Conservation (phyloP, 2,888 invertebrate genomes). For the Myathropa florea region DNA sequence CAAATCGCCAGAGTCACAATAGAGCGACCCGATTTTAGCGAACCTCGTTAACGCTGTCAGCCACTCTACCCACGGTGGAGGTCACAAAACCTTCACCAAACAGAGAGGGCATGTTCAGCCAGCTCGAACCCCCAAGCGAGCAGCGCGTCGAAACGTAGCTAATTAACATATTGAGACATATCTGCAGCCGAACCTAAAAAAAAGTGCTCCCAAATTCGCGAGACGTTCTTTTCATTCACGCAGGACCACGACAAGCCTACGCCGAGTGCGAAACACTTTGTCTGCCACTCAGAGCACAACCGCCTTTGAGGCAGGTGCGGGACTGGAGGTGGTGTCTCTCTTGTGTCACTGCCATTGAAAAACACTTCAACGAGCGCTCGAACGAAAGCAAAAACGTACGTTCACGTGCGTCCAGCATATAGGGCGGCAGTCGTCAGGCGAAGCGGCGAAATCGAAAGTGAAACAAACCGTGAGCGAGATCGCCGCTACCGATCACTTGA, state of each 20-base stretch:
- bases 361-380: background rate
- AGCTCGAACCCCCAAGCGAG: background rate
- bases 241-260: background rate
- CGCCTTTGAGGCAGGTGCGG: background rate
- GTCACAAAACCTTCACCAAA: conserved; percentile 41
- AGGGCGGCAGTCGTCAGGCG: conserved; percentile 3
- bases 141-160: conserved; percentile 20
- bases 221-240: no score
- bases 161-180: conserved; percentile 55
- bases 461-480: background rate
- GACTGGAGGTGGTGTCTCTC: background rate
- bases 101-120: conserved; percentile 1
- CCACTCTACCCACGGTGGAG: conserved; percentile 2
- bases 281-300: no score
- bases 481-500: conserved; percentile 2
- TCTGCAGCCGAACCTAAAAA: conserved; percentile 41
- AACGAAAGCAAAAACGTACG: conserved; percentile 20
- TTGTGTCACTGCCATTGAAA: conserved; percentile 53
- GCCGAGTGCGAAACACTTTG: background rate
- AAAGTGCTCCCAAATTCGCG: conserved; percentile 31
- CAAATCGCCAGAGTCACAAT: background rate
- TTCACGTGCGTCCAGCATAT: conserved; percentile 15
- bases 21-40: background rate
- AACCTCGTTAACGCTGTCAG: conserved; percentile 12
- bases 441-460: conserved; percentile 29